Conservation (phyloP, 2,113 vertebrate species). For the Polypterus bichir region DNA sequence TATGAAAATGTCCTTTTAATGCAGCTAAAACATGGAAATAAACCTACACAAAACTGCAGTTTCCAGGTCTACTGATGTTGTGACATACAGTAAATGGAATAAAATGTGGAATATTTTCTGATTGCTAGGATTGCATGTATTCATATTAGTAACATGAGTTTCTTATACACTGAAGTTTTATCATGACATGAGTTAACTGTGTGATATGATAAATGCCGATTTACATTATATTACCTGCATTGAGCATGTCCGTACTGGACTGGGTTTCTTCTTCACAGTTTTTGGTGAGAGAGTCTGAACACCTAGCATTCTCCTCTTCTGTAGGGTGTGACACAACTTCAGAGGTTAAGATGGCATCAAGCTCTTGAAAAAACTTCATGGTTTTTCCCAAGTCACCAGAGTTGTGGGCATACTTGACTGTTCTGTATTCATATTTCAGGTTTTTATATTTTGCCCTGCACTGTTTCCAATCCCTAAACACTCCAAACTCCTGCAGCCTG, state of each 20-base stretch:
- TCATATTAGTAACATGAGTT: too few species aligned
- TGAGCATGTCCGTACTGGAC: background rate
- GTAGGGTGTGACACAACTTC: slow-evolving; percentile 28
- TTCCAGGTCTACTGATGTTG: too few species aligned
- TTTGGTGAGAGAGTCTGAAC: background rate
- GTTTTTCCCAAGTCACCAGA: slow-evolving; percentile 45
- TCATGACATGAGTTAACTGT: too few species aligned
- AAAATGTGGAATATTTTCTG: too few species aligned
- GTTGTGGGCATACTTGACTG: slow-evolving; percentile 46
- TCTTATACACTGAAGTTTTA: too few species aligned
- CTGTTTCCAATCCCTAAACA: slow-evolving; percentile 74
- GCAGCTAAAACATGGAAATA: too few species aligned
- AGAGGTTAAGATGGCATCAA: slow-evolving; percentile 48
- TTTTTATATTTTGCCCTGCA: slow-evolving; percentile 74
- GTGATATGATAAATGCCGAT: background rate
- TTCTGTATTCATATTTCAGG: slow-evolving; percentile 71
- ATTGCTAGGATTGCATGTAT: too few species aligned
- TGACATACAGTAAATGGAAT: too few species aligned
- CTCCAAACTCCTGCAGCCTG: slow-evolving; percentile 67
- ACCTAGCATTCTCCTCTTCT: slow-evolving; percentile 28
- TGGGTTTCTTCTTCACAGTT: slow-evolving; percentile 1
- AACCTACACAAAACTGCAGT: too few species aligned
- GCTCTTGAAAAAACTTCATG: slow-evolving; percentile 56
- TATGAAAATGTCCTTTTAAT: too few species aligned
- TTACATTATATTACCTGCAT: slow-evolving; percentile 17